Evolutionary conservation across 2,888 invertebrate genomes (phyloP).

Genomic region (Blastobasis lacticolella): DNA sequence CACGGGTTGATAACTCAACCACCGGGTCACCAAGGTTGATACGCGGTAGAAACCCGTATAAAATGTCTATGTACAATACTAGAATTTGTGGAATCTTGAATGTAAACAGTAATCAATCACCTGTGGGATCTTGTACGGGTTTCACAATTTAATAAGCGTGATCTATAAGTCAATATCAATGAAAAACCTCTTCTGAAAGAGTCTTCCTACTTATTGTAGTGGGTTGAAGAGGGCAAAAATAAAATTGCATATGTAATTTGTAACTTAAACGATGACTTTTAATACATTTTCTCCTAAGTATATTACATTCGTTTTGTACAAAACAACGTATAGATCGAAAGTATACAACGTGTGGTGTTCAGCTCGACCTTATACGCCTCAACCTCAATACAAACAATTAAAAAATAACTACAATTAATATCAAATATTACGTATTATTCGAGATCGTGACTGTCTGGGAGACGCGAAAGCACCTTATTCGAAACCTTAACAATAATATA

Average conservation of each 20-base stretch:
- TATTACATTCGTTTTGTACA: constrained; percentile 66
- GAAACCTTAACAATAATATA: background rate
- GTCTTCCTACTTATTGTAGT: too few relatives aligned
- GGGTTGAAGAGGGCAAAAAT: constrained; percentile 24
- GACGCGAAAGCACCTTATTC: constrained; percentile 9
- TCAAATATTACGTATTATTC: constrained; percentile 61
- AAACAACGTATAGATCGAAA: constrained; percentile 49
- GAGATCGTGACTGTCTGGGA: constrained; percentile 53
- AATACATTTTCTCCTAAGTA: constrained; percentile 66
- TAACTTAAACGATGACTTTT: constrained; percentile 72
- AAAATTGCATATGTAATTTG: constrained; percentile 48
- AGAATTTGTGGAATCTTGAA: too few relatives aligned
- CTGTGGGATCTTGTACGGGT: too few relatives aligned
- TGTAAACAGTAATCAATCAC: too few relatives aligned
- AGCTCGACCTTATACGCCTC: constrained; percentile 44
- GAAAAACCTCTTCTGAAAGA: too few relatives aligned
- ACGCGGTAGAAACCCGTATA: too few relatives aligned
- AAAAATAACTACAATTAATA: constrained; percentile 41
- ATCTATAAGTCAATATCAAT: too few relatives aligned
- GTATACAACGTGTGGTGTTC: constrained; percentile 49
- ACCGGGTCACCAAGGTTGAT: too few relatives aligned
- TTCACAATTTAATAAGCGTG: too few relatives aligned
- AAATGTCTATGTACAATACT: too few relatives aligned
- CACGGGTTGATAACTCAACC: too few relatives aligned
- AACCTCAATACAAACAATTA: constrained; percentile 29